Conservation (phyloP, 2,888 invertebrate genomes). For the Dichetophora obliterata region DNA sequence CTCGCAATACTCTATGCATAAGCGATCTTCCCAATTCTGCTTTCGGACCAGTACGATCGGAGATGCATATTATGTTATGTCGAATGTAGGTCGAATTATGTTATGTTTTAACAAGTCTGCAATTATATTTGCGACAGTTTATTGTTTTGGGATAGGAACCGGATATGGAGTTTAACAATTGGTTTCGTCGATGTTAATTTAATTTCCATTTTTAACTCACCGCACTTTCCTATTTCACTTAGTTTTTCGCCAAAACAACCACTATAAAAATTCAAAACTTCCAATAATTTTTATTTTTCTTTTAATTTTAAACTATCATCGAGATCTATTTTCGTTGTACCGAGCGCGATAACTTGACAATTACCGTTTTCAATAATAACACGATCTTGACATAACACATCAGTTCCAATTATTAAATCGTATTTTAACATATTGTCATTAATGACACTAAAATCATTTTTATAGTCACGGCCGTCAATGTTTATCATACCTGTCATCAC, state of each 20-base stretch:
- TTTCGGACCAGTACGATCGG: slow-evolving; percentile 39
- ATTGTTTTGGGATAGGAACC: slow-evolving; percentile 42
- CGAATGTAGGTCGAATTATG: slow-evolving; percentile 37
- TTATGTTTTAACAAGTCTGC: slow-evolving; percentile 31
- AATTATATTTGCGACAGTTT: slow-evolving; percentile 24
- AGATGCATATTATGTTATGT: slow-evolving; percentile 35
- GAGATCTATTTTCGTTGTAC: neutral
- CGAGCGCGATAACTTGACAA: slow-evolving; percentile 28
- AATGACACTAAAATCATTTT: neutral
- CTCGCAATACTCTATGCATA: slow-evolving; percentile 41
- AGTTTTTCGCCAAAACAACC: slow-evolving; percentile 39
- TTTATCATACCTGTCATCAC: neutral
- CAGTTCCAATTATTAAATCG: slow-evolving; percentile 39
- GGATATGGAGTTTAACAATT: slow-evolving; percentile 29
- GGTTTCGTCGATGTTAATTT: slow-evolving; percentile 29
- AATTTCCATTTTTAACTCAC: slow-evolving; percentile 42
- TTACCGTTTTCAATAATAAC: slow-evolving; percentile 42
- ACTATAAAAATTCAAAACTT: slow-evolving; percentile 34
- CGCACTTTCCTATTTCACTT: slow-evolving; percentile 38
- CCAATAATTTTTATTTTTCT: slow-evolving; percentile 8
- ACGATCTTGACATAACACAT: slow-evolving; percentile 39
- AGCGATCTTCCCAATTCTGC: slow-evolving; percentile 62
- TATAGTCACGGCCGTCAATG: neutral
- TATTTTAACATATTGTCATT: slow-evolving; percentile 20
- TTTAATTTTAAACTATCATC: neutral